Percentiles rank a stretch among this genome's conserved stretches.
These are phyloP conservation scores for Istiophorus platypterus DNA, from an alignment of 2,113 vertebrate species.

Conservation along the genomic window DNA sequence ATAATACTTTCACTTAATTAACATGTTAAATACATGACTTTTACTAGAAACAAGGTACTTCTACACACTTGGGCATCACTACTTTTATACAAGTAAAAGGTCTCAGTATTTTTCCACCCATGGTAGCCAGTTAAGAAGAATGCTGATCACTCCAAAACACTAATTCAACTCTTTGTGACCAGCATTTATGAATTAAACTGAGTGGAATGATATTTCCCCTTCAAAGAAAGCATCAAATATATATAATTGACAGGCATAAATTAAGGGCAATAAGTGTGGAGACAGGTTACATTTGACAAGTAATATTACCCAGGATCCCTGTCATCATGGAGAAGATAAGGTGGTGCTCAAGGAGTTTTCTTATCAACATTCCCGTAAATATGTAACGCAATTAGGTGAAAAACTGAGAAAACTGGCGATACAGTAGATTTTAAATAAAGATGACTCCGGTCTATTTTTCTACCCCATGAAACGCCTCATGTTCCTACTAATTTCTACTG, in stretches of 20 bases:
- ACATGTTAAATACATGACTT: too few species aligned
- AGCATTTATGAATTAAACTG: too few species aligned
- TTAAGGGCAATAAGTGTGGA: background rate
- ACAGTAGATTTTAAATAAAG: background rate
- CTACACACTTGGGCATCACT: too few species aligned
- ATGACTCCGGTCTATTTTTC: background rate
- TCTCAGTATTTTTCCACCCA: too few species aligned
- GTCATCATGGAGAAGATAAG: background rate
- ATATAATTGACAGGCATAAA: background rate
- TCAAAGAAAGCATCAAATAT: background rate
- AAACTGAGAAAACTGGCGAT: background rate
- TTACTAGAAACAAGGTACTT: too few species aligned
- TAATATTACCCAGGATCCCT: background rate
- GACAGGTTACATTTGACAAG: background rate
- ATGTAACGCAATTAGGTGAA: background rate
- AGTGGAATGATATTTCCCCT: background rate
- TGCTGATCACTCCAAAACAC: too few species aligned
- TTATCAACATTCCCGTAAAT: background rate
- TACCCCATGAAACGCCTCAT: background rate
- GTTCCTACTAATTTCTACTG: too few species aligned
- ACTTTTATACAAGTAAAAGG: too few species aligned
- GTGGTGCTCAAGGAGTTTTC: too few species aligned
- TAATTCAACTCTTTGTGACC: too few species aligned
- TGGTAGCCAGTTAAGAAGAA: too few species aligned
- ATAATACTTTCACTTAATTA: too few species aligned